Evolutionary conservation across 2,888 invertebrate species (phyloP).

Genomic region (Melolontha melolontha): DNA sequence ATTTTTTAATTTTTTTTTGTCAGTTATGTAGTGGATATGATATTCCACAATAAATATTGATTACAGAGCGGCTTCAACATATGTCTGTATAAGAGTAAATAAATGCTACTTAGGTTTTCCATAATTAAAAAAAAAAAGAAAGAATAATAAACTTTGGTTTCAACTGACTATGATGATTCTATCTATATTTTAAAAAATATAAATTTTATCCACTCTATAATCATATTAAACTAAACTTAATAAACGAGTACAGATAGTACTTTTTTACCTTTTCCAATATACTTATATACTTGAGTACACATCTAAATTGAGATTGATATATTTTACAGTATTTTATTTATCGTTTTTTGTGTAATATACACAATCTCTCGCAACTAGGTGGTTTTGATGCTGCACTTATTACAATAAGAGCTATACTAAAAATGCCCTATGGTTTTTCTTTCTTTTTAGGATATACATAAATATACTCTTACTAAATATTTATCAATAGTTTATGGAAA

Average conservation of each 20-base stretch:
- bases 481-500: slow-evolving; percentile 14
- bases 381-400: slow-evolving; percentile 52
- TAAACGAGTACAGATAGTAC: slow-evolving; percentile 50
- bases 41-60: slow-evolving; percentile 44
- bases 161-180: slow-evolving; percentile 49
- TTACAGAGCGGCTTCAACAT: slow-evolving; percentile 47
- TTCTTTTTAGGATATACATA: slow-evolving; percentile 41
- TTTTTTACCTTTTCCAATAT: slow-evolving; percentile 54
- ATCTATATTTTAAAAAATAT: slow-evolving; percentile 40
- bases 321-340: slow-evolving; percentile 44
- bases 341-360: slow-evolving; percentile 40
- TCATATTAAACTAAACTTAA: slow-evolving; percentile 45
- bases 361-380: slow-evolving; percentile 51
- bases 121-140: slow-evolving; percentile 21
- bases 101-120: slow-evolving; percentile 39
- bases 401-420: slow-evolving; percentile 52
- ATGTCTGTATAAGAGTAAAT: slow-evolving; percentile 33
- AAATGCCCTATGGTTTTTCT: slow-evolving; percentile 51
- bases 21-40: slow-evolving; percentile 46
- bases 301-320: slow-evolving; percentile 48
- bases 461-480: slow-evolving; percentile 42
- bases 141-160: slow-evolving; percentile 50
- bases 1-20: slow-evolving; percentile 48
- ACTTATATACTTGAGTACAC: slow-evolving; percentile 53
- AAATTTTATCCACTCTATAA: slow-evolving; percentile 49